phyloP scores from a whole-genome alignment of 2,797 vertebrate species.

The Distichodus sexfasciatus region DNA sequence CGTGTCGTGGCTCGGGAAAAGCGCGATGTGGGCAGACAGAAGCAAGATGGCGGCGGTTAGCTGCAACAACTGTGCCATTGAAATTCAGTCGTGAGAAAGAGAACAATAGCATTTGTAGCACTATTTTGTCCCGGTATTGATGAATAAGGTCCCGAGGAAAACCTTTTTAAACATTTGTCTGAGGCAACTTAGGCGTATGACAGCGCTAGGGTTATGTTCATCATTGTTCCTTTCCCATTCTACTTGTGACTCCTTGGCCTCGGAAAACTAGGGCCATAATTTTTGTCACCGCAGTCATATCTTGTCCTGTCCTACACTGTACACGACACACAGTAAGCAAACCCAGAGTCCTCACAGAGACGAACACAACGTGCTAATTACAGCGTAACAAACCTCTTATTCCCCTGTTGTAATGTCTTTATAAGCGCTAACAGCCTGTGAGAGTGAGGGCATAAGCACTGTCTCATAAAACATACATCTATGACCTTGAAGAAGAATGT shows the following conservation, averaged over 20 bases:
- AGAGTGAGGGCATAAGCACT: too few species aligned
- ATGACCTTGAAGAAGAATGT: too few species aligned
- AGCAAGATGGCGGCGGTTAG: slow-evolving; percentile 95
- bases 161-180: not conserved
- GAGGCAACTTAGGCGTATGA: not conserved
- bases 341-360: too few species aligned
- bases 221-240: not conserved
- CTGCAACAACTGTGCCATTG: slow-evolving; percentile 76
- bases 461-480: too few species aligned
- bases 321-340: not conserved
- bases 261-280: not conserved
- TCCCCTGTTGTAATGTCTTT: too few species aligned
- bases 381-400: too few species aligned
- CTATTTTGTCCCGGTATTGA: too few species aligned
- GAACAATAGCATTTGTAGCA: slow-evolving; percentile 35
- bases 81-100: slow-evolving; percentile 34
- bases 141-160: not conserved
- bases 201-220: not conserved
- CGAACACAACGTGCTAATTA: too few species aligned
- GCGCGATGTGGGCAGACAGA: slow-evolving; percentile 65
- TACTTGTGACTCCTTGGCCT: not conserved
- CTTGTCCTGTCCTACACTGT: not conserved
- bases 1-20: slow-evolving; percentile 54
- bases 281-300: slow-evolving; percentile 4
- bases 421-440: too few species aligned